Evolutionary conservation across 92 coral and sea anemone genomes (phyloP), one percentile per base, ranked within the genome.

Genomic region (Epizoanthus rinbou): DNA sequence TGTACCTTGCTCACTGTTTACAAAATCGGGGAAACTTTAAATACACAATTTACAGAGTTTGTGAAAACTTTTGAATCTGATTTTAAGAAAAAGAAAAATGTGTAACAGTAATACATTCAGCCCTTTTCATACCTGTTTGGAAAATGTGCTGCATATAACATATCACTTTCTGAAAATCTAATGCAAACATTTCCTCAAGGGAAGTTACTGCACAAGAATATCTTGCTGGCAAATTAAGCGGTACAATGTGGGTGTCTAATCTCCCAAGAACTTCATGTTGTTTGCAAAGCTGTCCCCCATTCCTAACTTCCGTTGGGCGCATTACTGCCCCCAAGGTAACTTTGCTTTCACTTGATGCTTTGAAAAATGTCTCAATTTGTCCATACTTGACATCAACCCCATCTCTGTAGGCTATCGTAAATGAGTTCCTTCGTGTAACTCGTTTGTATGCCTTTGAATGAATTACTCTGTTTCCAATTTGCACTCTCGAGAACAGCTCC

Each of bases 111-210:
- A 66, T 8, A 72, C 23, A 22, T 28, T 78, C 57, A 79, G 64
- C 79, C 85, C 76, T 39, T 57, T 79, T 86, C 89, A 9, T 58
- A 79, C 50, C 25, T 68, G 69, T 86, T 86, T 16, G 88, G 80
- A 79, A 85, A 85, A 57, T 79, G 84, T 25, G 88, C 88, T 68
- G 84, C 85, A 85, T 68, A 85, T 37, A 59, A 15, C 57, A 85
- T 79, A 64, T 41, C 79, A 85, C 54, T 79, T 74, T 85, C 85
- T 79, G 70, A 79, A 85, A 85, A 85, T 23, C 60, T 45, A 33
- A 86, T 86, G 39, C 75, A 86, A 57, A 70, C 73, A 85, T 76
- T 57, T 70, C 68, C 24, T 79, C 73, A 43, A 85, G 73, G n/a
- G 57, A 66, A 57, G 67, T 63, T 3, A 85, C 22, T 6, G 23